Evolutionary conservation across 2,113 vertebrate species (phyloP).

Genomic region (Amia ocellicauda): DNA sequence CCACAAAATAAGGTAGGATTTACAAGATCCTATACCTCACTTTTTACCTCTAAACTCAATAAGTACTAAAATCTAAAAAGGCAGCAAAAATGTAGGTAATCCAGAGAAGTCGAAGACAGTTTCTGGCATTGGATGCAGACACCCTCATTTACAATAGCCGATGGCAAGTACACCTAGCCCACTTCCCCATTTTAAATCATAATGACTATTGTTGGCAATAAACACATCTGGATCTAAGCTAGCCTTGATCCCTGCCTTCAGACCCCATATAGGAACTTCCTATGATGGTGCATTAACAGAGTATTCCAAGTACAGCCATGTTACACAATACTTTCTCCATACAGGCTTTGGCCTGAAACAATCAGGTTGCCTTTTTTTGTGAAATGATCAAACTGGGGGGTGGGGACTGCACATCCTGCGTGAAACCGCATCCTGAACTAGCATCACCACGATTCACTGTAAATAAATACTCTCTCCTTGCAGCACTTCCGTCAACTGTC

Average conservation of each 20-base stretch:
- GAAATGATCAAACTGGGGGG: slow-evolving; percentile 78
- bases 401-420: slow-evolving; percentile 88
- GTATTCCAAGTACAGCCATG: slow-evolving; percentile 64
- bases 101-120: not conserved
- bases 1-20: not conserved
- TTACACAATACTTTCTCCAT: slow-evolving; percentile 64
- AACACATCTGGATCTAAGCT: slow-evolving; percentile 49
- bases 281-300: slow-evolving; percentile 45
- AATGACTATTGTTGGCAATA: slow-evolving; percentile 38
- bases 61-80: too few species aligned
- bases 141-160: slow-evolving; percentile 25
- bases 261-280: slow-evolving; percentile 63
- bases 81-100: too few species aligned
- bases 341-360: slow-evolving; percentile 58
- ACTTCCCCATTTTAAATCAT: slow-evolving; percentile 36
- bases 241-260: slow-evolving; percentile 50
- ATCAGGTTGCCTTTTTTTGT: slow-evolving; percentile 61
- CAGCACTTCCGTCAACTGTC: slow-evolving; percentile 95
- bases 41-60: too few species aligned
- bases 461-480: slow-evolving; percentile 96
- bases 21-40: not conserved
- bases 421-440: slow-evolving; percentile 98
- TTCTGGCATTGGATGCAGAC: slow-evolving; percentile 9
- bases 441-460: slow-evolving; percentile 90
- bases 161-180: slow-evolving; percentile 24